Evolutionary conservation across 2,888 invertebrate genomes (phyloP).

Genomic region (Lissonota sp.): DNA sequence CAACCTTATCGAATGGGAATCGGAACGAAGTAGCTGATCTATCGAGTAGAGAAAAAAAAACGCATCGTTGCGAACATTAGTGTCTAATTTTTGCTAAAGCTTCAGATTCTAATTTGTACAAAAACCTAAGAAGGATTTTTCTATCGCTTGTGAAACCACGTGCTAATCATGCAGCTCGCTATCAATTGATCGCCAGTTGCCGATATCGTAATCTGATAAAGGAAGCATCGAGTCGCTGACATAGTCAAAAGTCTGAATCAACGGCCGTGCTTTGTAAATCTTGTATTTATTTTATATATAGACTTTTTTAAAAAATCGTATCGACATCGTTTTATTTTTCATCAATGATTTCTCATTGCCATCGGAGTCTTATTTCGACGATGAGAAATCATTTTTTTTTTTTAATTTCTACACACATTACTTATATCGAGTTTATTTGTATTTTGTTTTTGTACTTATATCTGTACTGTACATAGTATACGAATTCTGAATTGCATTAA

Average conservation of each 20-base stretch:
- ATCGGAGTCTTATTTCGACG: conserved; percentile 2
- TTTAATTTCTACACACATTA: conserved; percentile 16
- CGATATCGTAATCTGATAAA: conserved; percentile 11
- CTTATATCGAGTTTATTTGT: conserved; percentile 19
- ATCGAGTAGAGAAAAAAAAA: conserved; percentile 10
- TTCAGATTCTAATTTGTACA: conserved; percentile 46
- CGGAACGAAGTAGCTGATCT: conserved; percentile 18
- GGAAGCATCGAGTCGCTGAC: conserved; percentile 34
- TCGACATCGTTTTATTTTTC: neutral
- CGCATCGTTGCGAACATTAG: conserved; percentile 28
- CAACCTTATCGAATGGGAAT: conserved; percentile 44
- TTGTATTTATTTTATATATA: conserved; percentile 56
- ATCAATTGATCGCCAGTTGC: conserved; percentile 11
- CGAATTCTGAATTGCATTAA: conserved; percentile 26
- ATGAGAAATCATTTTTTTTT: conserved; percentile 16
- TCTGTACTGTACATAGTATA: conserved; percentile 22
- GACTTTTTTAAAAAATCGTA: neutral
- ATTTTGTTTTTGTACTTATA: conserved; percentile 31
- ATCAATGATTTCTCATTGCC: neutral
- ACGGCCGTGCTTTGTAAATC: conserved; percentile 32
- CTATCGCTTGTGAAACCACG: conserved; percentile 46
- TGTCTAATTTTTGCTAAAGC: conserved; percentile 45
- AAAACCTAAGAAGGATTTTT: conserved; percentile 44
- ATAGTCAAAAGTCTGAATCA: conserved; percentile 52
- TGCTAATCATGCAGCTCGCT: conserved; percentile 13